A percentile compares a stretch with the other conserved stretches of the same genome.
phyloP scores from a whole-genome alignment of 2,113 vertebrate genomes.

The Labrus mixtus region DNA sequence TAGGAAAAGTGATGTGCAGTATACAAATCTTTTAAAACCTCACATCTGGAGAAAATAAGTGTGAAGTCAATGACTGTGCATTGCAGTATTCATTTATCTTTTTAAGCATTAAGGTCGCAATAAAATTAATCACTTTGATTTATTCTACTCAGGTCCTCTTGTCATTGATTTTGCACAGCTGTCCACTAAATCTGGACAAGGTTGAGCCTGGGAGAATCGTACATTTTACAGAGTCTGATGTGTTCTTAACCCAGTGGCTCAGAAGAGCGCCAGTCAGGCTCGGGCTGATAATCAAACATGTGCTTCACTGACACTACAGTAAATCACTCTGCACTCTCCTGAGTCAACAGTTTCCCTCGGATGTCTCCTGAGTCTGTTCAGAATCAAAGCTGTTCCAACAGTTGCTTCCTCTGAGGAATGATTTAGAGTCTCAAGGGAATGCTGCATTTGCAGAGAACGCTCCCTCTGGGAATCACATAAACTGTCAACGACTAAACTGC shows the following conservation, averaged over 20 bases:
- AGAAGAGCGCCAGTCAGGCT: constrained; percentile 15
- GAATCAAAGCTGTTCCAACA: neutral
- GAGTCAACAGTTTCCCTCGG: constrained; percentile 34
- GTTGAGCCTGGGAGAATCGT: constrained; percentile 5
- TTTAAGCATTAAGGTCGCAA: neutral
- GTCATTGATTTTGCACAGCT: neutral
- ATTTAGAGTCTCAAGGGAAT: constrained; percentile 1
- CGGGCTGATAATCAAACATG: constrained; percentile 5
- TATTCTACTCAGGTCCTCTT: neutral
- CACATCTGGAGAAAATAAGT: neutral
- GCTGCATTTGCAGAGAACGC: neutral
- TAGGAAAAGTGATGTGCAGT: neutral
- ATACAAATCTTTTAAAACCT: neutral
- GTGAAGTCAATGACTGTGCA: neutral
- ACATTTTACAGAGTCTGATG: neutral
- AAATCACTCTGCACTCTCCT: constrained; percentile 33
- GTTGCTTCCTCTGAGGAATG: neutral
- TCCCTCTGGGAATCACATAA: constrained; percentile 12
- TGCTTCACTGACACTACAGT: neutral
- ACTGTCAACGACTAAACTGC: neutral
- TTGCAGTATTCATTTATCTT: neutral
- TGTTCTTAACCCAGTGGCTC: constrained; percentile 10
- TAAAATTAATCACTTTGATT: neutral
- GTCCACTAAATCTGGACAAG: constrained; percentile 9
- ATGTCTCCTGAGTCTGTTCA: neutral